Conservation (phyloP, 2,797 vertebrate genomes). For the Sebastes taczanowskii region DNA sequence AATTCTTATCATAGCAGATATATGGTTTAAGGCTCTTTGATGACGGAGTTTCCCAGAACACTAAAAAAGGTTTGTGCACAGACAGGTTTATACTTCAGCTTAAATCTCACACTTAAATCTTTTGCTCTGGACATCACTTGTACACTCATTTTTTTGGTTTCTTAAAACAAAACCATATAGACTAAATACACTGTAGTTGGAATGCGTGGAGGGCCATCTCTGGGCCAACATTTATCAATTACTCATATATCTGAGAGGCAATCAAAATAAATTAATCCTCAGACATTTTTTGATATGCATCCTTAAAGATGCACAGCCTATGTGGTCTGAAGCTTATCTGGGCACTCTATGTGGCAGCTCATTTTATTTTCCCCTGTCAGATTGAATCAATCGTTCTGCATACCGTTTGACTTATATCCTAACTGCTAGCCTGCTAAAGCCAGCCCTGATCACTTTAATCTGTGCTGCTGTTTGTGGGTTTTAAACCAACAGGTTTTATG, state of each 20-base stretch:
- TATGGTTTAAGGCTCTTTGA: constrained; percentile 58
- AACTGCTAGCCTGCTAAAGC: constrained; percentile 52
- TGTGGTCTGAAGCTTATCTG: constrained; percentile 16
- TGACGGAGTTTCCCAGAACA: constrained; percentile 53
- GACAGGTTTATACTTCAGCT: constrained; percentile 56
- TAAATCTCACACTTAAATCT: constrained; percentile 63
- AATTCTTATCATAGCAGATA: constrained; percentile 70
- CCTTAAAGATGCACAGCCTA: not conserved
- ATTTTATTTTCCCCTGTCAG: constrained; percentile 39
- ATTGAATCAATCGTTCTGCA: constrained; percentile 27
- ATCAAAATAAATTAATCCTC: not conserved
- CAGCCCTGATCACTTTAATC: constrained; percentile 57
- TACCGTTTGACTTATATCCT: constrained; percentile 36
- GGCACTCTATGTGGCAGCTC: constrained; percentile 17
- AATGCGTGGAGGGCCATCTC: constrained; percentile 1
- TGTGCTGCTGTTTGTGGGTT: constrained; percentile 59
- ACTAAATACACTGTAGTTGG: constrained; percentile 22
- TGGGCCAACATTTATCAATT: not conserved
- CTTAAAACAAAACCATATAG: constrained; percentile 33
- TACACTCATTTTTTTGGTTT: constrained; percentile 23
- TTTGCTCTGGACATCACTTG: constrained; percentile 23
- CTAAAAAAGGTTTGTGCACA: constrained; percentile 37
- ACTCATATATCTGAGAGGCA: not conserved
- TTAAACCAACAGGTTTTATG: constrained; percentile 45
- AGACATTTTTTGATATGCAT: not conserved